Percentiles rank a stretch among this genome's conserved stretches.
These are phyloP conservation scores for Astyanax mexicanus DNA, from an alignment of 2,797 vertebrate genomes.

Conservation along the genomic window DNA sequence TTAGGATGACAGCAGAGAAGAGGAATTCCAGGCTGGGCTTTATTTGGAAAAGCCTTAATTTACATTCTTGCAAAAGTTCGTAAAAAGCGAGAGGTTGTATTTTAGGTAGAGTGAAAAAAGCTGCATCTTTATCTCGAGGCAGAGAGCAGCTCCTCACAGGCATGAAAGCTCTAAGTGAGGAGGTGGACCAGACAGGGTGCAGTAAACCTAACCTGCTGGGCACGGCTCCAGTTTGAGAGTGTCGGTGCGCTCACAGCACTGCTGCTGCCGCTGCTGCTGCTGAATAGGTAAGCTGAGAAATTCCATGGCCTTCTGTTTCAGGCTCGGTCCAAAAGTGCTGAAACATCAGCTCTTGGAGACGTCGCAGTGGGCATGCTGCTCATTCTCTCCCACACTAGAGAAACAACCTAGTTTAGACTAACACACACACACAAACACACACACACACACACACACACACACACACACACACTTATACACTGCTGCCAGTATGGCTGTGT, in stretches of 20 bases:
- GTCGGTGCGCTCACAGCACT: constrained; percentile 67
- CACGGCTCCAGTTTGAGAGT: constrained; percentile 71
- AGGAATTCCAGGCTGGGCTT: constrained; percentile 50
- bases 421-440: too few species aligned
- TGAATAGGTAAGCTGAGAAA: constrained; percentile 83
- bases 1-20: constrained; percentile 53
- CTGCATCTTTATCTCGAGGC: constrained; percentile 40
- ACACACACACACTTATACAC: too few species aligned
- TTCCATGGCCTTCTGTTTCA: constrained; percentile 80
- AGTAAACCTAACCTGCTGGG: constrained; percentile 43
- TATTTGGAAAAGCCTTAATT: constrained; percentile 53
- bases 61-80: constrained; percentile 48
- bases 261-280: constrained; percentile 67
- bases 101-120: constrained; percentile 32
- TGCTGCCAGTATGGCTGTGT: constrained; percentile 16
- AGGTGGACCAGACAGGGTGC: constrained; percentile 27
- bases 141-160: constrained; percentile 30
- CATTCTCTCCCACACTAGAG: constrained; percentile 60
- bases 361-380: constrained; percentile 48
- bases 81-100: constrained; percentile 38
- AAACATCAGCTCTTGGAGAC: constrained; percentile 72
- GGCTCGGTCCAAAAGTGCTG: constrained; percentile 75
- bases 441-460: too few species aligned
- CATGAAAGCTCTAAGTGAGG: constrained; percentile 31
- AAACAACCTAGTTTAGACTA: not conserved